These are phyloP conservation scores for Onychorhynchus coronatus DNA, from an alignment of 2,113 vertebrate genomes.

Conservation along the genomic window DNA sequence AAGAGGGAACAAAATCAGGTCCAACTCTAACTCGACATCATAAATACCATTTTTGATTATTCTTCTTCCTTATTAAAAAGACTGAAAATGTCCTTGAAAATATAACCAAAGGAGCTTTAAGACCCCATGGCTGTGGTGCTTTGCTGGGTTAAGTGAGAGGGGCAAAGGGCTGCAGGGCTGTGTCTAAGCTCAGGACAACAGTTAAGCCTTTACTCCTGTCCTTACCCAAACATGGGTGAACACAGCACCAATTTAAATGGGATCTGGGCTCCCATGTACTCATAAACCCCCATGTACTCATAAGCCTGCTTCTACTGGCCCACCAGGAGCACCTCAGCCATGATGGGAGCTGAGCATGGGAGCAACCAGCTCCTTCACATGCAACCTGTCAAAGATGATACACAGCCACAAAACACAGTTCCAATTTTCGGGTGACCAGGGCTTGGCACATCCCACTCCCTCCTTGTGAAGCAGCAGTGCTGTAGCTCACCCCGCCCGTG, in stretches of 20 bases:
- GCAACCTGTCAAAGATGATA: not conserved
- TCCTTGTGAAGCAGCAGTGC: not conserved
- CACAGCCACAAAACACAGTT: not conserved
- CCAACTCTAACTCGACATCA: not conserved
- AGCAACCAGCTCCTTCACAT: not conserved
- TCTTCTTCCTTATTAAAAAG: not conserved
- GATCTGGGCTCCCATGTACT: not conserved
- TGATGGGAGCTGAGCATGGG: not conserved
- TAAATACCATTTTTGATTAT: not conserved
- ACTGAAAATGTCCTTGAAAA: not conserved
- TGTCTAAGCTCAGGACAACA: not conserved
- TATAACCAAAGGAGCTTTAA: not conserved
- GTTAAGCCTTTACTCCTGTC: not conserved
- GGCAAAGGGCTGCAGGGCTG: not conserved
- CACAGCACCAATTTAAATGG: not conserved
- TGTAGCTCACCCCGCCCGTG: rapidly evolving
- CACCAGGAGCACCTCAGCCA: not conserved
- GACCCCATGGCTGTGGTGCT: rapidly evolving
- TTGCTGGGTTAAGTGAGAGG: not conserved
- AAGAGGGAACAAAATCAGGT: not conserved
- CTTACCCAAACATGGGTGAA: rapidly evolving
- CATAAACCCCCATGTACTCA: not conserved
- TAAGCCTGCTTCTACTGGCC: not conserved
- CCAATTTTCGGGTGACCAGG: not conserved
- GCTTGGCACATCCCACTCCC: not conserved